Evolutionary conservation across 2,797 vertebrate species (phyloP).

Genomic region (Sebastes nivosus): DNA sequence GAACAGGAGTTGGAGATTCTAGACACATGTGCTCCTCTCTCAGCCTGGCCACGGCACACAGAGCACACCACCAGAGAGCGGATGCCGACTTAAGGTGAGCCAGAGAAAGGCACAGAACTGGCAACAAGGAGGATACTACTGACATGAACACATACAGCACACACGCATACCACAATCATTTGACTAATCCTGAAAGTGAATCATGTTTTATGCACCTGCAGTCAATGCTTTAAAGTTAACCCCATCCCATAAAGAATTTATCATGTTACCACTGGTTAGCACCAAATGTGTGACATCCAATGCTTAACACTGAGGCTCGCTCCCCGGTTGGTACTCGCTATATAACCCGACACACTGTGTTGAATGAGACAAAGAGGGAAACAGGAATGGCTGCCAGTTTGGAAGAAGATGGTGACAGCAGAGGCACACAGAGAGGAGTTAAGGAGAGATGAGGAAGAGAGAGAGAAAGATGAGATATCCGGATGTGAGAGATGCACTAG

Average conservation of each 20-base stretch:
- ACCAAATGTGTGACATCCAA: conserved; percentile 36
- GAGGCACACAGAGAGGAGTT: conserved; percentile 3
- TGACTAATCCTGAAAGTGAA: conserved; percentile 23
- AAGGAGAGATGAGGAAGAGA: conserved; percentile 5
- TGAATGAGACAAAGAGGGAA: conserved; percentile 12
- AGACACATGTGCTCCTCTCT: conserved; percentile 2
- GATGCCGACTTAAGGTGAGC: conserved; percentile 38
- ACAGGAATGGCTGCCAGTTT: conserved; percentile 27
- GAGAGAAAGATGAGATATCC: not conserved
- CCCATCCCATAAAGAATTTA: conserved; percentile 42
- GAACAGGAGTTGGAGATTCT: conserved; percentile 5
- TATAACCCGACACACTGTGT: not conserved
- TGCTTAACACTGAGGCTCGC: conserved; percentile 1
- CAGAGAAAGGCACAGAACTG: conserved; percentile 21
- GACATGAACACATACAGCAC: conserved; percentile 10
- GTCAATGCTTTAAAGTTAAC: conserved; percentile 32
- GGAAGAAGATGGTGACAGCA: conserved; percentile 41
- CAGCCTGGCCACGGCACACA: conserved; percentile 4
- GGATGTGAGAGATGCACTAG: not conserved
- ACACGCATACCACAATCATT: not conserved
- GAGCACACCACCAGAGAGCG: conserved; percentile 12
- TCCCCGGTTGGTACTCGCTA: conserved; percentile 2
- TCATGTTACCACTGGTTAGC: conserved; percentile 30
- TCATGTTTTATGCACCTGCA: conserved; percentile 40
- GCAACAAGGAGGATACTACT: conserved; percentile 4